A percentile compares a stretch with the other conserved stretches of the same genome.
These are phyloP conservation scores for Ametastegia equiseti DNA, from an alignment of 2,888 invertebrate species.

Conservation along the genomic window DNA sequence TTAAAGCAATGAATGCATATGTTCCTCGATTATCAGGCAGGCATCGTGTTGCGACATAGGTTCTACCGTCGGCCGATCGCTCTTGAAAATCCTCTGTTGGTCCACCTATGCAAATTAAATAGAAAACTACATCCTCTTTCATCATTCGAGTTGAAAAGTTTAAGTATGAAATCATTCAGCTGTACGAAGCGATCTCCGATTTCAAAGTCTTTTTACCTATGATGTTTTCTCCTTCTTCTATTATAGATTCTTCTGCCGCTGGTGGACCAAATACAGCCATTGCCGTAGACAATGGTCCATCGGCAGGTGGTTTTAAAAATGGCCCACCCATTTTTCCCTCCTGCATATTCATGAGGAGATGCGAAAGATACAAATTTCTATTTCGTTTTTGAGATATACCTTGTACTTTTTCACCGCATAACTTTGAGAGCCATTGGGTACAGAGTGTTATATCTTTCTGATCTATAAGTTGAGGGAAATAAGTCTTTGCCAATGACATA, in stretches of 20 bases:
- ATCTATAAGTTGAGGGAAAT: slow-evolving; percentile 62
- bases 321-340: slow-evolving; percentile 71
- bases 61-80: slow-evolving; percentile 71
- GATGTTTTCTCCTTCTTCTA: slow-evolving; percentile 43
- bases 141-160: no score
- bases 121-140: no score
- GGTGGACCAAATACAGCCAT: slow-evolving; percentile 68
- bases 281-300: slow-evolving; percentile 71
- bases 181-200: background rate
- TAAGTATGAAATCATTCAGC: no score
- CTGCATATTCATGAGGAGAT: slow-evolving; percentile 75
- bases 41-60: slow-evolving; percentile 76
- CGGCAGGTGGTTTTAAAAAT: slow-evolving; percentile 70
- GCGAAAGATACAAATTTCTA: slow-evolving; percentile 75
- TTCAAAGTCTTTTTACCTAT: slow-evolving; percentile 49
- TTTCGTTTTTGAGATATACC: slow-evolving; percentile 72
- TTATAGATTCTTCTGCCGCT: slow-evolving; percentile 58
- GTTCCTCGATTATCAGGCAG: slow-evolving; percentile 75
- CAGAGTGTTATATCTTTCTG: slow-evolving; percentile 59
- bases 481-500: slow-evolving; percentile 71
- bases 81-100: slow-evolving; percentile 60
- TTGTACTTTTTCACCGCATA: slow-evolving; percentile 71
- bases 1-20: slow-evolving; percentile 76
- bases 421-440: slow-evolving; percentile 74
- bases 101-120: slow-evolving; percentile 47